Conservation (phyloP, 2,113 vertebrate species). For the Microcebus jonahi region DNA sequence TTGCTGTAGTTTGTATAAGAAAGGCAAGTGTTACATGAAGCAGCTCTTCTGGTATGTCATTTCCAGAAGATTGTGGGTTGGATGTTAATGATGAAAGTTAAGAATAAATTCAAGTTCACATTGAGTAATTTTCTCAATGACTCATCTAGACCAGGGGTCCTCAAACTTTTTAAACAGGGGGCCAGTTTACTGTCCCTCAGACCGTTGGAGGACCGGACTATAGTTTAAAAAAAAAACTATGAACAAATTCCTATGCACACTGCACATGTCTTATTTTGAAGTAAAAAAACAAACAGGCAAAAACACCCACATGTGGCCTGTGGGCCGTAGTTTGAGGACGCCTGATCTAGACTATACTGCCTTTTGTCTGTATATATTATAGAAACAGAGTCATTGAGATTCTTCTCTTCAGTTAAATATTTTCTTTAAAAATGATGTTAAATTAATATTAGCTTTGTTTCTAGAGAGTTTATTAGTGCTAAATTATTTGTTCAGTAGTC, state of each 20-base stretch:
- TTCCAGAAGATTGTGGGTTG: constrained; percentile 12
- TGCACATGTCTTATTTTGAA: too few species aligned
- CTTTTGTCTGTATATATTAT: background rate
- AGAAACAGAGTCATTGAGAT: background rate
- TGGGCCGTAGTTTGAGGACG: too few species aligned
- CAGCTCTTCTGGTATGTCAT: background rate
- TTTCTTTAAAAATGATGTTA: constrained; percentile 27
- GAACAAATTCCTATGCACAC: too few species aligned
- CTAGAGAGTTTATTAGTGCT: constrained; percentile 66
- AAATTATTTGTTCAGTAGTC: constrained; percentile 59
- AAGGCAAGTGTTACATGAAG: constrained; percentile 37
- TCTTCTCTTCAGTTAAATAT: background rate
- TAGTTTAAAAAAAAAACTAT: too few species aligned
- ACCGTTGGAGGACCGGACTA: too few species aligned
- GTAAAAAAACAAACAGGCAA: too few species aligned
- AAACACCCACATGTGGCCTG: too few species aligned
- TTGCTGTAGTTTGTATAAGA: constrained; percentile 14
- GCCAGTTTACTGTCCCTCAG: too few species aligned
- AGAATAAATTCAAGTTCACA: constrained; percentile 11
- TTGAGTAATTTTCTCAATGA: constrained; percentile 33
- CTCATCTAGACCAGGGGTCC: background rate
- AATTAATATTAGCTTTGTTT: constrained; percentile 68
- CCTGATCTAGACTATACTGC: background rate
- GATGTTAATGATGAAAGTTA: constrained; percentile 28
- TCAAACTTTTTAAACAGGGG: too few species aligned